Conservation (phyloP, 2,113 vertebrate species). For the Motacilla alba region DNA sequence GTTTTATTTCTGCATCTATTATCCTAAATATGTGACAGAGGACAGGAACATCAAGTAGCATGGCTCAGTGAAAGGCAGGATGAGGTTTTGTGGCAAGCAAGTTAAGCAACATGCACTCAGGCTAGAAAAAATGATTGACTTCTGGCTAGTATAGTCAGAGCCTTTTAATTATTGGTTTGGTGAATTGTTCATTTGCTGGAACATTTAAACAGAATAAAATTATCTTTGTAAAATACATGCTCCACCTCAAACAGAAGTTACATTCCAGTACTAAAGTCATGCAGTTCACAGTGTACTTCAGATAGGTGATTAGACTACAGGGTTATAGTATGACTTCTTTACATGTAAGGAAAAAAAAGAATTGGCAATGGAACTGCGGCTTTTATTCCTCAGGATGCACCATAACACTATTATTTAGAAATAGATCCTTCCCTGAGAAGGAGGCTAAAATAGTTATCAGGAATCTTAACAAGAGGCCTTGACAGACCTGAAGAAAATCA, state of each 20-base stretch:
- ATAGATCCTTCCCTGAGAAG: neutral
- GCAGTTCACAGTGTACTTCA: neutral
- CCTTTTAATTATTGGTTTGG: neutral
- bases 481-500: neutral
- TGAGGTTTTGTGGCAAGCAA: neutral
- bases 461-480: neutral
- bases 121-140: neutral
- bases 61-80: neutral
- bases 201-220: neutral
- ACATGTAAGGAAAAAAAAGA: neutral
- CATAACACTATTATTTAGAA: neutral
- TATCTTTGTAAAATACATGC: neutral
- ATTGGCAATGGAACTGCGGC: neutral
- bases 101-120: rapidly evolving
- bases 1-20: neutral
- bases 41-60: neutral
- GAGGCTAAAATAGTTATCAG: neutral
- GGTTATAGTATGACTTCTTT: neutral
- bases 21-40: neutral
- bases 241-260: neutral
- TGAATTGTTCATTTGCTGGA: neutral
- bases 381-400: neutral
- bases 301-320: neutral
- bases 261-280: neutral
- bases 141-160: neutral